These are phyloP conservation scores for Drosophila stalkeri DNA, from an alignment of 2,888 invertebrate species.

Conservation along the genomic window DNA sequence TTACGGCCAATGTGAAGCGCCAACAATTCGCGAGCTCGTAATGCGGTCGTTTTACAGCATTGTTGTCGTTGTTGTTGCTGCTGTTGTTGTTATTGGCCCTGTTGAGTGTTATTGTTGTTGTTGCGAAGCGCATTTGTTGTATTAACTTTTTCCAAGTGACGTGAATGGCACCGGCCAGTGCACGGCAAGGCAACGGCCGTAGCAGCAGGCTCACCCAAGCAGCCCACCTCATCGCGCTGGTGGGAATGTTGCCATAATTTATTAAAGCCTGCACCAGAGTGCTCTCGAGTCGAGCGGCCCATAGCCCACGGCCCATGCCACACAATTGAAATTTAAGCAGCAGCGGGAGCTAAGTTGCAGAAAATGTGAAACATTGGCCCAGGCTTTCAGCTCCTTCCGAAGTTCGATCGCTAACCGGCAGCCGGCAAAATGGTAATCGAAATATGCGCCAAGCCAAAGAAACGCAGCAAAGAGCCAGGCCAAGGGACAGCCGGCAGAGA, in stretches of 20 bases:
- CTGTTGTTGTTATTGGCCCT: conserved; percentile 48
- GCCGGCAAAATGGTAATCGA: conserved; percentile 75
- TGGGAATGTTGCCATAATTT: conserved; percentile 70
- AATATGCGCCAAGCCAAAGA: conserved; percentile 56
- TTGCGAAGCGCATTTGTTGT: conserved; percentile 74
- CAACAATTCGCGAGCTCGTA: conserved; percentile 80
- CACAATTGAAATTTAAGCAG: conserved; percentile 80
- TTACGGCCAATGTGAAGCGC: conserved; percentile 54
- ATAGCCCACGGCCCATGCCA: conserved; percentile 58
- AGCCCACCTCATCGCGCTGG: conserved; percentile 8
- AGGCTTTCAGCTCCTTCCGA: conserved; percentile 17
- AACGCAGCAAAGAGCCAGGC: conserved; percentile 35
- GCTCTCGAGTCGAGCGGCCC: conserved; percentile 70
- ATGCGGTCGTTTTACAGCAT: conserved; percentile 73
- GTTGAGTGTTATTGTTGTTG: conserved; percentile 59
- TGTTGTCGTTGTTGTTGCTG: conserved; percentile 32
- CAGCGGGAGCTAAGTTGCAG: conserved; percentile 60
- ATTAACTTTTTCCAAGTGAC: conserved; percentile 77
- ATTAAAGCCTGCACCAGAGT: conserved; percentile 81
- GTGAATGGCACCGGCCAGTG: conserved; percentile 58
- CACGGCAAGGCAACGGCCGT: conserved; percentile 33
- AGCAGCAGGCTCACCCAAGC: conserved; percentile 12
- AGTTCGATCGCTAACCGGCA: conserved; percentile 44
- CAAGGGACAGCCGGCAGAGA: conserved; percentile 39
- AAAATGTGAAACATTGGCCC: conserved; percentile 68